Base-by-base conservation (phyloP, 2,888 invertebrate species). In the Eustalomyia histrio region DNA sequence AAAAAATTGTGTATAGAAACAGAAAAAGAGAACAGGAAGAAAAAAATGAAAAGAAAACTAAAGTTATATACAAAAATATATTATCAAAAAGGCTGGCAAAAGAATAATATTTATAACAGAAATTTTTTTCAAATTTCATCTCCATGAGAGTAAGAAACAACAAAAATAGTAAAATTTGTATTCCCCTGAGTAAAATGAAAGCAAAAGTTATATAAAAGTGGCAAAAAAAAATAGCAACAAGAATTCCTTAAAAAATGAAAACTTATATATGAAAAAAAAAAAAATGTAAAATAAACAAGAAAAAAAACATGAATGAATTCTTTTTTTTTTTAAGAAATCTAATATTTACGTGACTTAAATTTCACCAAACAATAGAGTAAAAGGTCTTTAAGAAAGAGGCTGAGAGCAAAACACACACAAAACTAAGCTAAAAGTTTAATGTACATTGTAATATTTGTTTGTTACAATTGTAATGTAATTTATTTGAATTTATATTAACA, bases 151-250 rank as follows among this genome's bases (percentile, higher is more conserved):
- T 29, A 14, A 24, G 18, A 68, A 58, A 57, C 1, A 14, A n/a
- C 50, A 17, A 12, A 58, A 58, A 29, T 7, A 29, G 29, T 5
- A 33, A 10, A 33, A 60, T 24, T 18, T 85, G 83, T 84, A 85
- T 85, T 86, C 86, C 85, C 85, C 33, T 81, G 85, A 80, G 86
- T 82, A 79, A 83, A 88, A 85, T 87, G 88, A 88, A 88, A 88
- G 87, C 85, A 88, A 89, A 89, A 89, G 88, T 88, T 87, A 79
- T 72, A 67, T 74, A 79, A 21, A 76, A 58, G 60, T 68, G 69
- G 52, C 60, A 65, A 74, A 69, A 74, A 69, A 47, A 33, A n/a
- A n/a, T n/a, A n/a, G n/a, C 35, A 61, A 55, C 29, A 47, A 61
- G 64, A 18, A 35, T 1, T 12, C 64, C 39, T 18, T 16, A 57